These are phyloP conservation scores for Acromyrmex heyeri DNA, from an alignment of 1,140 invertebrate genomes.

Conservation along the genomic window DNA sequence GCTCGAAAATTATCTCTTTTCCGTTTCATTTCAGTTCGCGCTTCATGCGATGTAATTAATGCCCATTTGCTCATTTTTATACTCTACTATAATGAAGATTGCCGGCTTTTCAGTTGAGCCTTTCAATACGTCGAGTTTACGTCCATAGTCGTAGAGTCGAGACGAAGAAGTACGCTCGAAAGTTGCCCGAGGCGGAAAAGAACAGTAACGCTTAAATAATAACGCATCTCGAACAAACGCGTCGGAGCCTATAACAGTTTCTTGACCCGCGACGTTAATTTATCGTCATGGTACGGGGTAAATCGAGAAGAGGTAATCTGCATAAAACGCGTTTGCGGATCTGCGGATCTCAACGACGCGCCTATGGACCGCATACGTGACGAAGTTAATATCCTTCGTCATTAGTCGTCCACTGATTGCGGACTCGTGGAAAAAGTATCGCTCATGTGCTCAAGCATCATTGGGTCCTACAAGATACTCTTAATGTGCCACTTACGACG, in stretches of 20 bases:
- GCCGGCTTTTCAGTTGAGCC: background rate
- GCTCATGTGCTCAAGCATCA: background rate
- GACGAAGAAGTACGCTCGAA: background rate
- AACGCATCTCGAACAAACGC: slow-evolving; percentile 34
- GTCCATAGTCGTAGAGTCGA: slow-evolving; percentile 22
- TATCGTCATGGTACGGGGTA: slow-evolving; percentile 58
- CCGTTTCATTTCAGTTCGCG: slow-evolving; percentile 7
- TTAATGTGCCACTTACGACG: slow-evolving; percentile 18
- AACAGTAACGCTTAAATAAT: slow-evolving; percentile 29
- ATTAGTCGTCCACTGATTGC: slow-evolving; percentile 34
- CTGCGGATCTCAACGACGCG: background rate
- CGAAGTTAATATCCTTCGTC: slow-evolving; percentile 30
- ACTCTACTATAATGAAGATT: slow-evolving; percentile 29
- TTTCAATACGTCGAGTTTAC: slow-evolving; percentile 29
- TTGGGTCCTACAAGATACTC: background rate
- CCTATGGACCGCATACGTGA: slow-evolving; percentile 5
- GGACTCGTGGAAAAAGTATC: slow-evolving; percentile 32
- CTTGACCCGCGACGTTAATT: slow-evolving; percentile 68
- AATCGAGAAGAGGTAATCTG: slow-evolving; percentile 69
- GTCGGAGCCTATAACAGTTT: slow-evolving; percentile 35
- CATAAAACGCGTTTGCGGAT: slow-evolving; percentile 63
- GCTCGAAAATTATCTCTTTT: slow-evolving; percentile 21
- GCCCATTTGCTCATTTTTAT: slow-evolving; percentile 7
- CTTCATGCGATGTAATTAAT: slow-evolving; percentile 44
- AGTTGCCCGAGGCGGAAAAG: background rate